Evolutionary conservation across 1,140 invertebrate species (phyloP).

Genomic region (Cyclargus thomasi): DNA sequence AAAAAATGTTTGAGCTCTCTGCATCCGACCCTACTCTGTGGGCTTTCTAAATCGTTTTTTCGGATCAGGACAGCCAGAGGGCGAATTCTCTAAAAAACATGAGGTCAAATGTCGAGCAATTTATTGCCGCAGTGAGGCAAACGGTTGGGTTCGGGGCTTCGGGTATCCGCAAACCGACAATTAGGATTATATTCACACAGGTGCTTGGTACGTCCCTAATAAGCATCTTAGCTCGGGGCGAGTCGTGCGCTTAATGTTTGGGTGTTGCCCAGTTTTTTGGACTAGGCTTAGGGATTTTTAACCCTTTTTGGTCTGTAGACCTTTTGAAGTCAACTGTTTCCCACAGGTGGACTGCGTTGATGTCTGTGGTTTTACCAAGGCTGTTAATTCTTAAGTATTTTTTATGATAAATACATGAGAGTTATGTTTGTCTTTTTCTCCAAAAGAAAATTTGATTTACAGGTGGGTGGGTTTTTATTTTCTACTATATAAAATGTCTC

Average conservation of each 20-base stretch:
- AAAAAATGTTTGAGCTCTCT: background rate
- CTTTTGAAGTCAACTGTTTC: conserved; percentile 21
- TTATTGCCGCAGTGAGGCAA: conserved; percentile 69
- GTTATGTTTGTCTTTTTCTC: too few relatives aligned
- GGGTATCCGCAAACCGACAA: conserved; percentile 71
- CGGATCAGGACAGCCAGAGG: conserved; percentile 54
- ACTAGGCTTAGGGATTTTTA: conserved; percentile 49
- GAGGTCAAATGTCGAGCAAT: conserved; percentile 75
- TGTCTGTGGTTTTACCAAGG: background rate
- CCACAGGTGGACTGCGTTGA: background rate
- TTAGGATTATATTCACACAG: conserved; percentile 75
- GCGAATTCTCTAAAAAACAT: conserved; percentile 67
- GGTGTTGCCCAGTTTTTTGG: conserved; percentile 60
- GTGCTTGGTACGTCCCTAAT: conserved; percentile 68
- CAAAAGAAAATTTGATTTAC: too few relatives aligned
- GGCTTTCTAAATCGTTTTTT: conserved; percentile 46
- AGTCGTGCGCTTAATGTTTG: conserved; percentile 71
- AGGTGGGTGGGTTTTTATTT: too few relatives aligned
- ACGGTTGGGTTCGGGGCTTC: conserved; percentile 59
- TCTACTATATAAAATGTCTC: too few relatives aligned
- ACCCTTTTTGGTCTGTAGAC: conserved; percentile 29
- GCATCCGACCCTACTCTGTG: conserved; percentile 43
- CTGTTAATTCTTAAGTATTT: too few relatives aligned
- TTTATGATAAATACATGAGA: too few relatives aligned
- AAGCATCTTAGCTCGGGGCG: conserved; percentile 66